Evolutionary conservation across 2,888 invertebrate genomes (phyloP).

Genomic region (Liodrosophila aerea): DNA sequence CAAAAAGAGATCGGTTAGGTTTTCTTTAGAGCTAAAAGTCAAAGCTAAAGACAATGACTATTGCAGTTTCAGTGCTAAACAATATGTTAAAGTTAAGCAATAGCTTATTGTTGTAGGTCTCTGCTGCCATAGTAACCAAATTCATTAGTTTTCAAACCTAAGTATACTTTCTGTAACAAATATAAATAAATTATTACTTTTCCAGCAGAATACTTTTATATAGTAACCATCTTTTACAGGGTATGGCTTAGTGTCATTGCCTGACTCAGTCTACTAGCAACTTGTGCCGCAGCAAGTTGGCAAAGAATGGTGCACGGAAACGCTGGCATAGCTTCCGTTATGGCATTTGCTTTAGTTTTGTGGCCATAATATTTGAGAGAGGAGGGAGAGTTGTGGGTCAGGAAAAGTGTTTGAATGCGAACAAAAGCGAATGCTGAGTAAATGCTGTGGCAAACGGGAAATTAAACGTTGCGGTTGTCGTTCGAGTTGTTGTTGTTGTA

Average conservation of each 20-base stretch:
- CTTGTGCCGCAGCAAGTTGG: slow-evolving; percentile 44
- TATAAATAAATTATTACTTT: neutral
- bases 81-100: too few species aligned
- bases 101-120: too few species aligned
- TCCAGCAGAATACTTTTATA: neutral
- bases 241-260: slow-evolving; percentile 5
- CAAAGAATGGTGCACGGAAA: slow-evolving; percentile 58
- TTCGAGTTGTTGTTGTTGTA: slow-evolving; percentile 12
- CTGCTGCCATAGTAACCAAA: too few species aligned
- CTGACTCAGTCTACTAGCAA: neutral
- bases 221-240: slow-evolving; percentile 3
- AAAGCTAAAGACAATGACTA: too few species aligned
- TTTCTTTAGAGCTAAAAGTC: too few species aligned
- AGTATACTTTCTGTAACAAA: too few species aligned
- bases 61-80: too few species aligned
- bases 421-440: slow-evolving; percentile 39
- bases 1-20: too few species aligned
- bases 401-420: slow-evolving; percentile 58
- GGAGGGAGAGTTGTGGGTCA: slow-evolving; percentile 5
- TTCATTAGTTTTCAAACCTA: too few species aligned
- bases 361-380: slow-evolving; percentile 4
- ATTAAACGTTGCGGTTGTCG: slow-evolving; percentile 47
- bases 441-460: slow-evolving; percentile 41
- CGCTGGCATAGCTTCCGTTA: slow-evolving; percentile 64
- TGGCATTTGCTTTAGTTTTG: slow-evolving; percentile 34